phyloP scores from a whole-genome alignment of 2,797 vertebrate genomes.

The Micrastur ruficollis region DNA sequence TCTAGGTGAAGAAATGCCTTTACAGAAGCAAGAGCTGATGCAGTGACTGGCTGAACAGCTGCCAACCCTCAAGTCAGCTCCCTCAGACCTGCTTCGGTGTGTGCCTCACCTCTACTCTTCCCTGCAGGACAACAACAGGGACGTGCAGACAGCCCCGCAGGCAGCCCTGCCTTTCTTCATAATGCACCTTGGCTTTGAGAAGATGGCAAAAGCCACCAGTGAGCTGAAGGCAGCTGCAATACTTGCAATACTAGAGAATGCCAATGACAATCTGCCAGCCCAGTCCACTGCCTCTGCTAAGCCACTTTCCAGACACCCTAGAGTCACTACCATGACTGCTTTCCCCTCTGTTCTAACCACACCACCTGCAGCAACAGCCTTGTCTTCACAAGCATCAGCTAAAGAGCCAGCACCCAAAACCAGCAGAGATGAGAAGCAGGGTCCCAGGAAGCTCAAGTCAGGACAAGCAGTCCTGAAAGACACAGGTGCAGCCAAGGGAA shows the following conservation, averaged over 20 bases:
- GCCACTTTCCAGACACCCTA: constrained; percentile 64
- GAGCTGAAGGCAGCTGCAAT: constrained; percentile 88
- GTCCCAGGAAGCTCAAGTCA: constrained; percentile 76
- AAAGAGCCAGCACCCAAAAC: constrained; percentile 69
- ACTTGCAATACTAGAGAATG: constrained; percentile 83
- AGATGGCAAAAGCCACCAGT: constrained; percentile 85
- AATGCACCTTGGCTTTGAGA: constrained; percentile 90
- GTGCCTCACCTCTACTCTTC: constrained; percentile 84
- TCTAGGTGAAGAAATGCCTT: constrained; percentile 85
- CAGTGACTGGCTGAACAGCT: constrained; percentile 88
- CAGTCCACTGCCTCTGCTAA: constrained; percentile 77
- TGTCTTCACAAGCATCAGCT: not conserved
- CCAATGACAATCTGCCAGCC: constrained; percentile 78
- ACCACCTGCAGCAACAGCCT: constrained; percentile 34
- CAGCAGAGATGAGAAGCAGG: constrained; percentile 78
- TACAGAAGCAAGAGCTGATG: constrained; percentile 86
- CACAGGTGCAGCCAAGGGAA: constrained; percentile 79
- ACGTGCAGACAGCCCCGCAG: constrained; percentile 85
- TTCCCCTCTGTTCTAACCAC: not conserved
- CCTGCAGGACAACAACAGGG: constrained; percentile 87
- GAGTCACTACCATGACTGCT: constrained; percentile 14
- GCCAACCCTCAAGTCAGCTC: constrained; percentile 77
- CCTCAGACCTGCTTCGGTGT: constrained; percentile 82
- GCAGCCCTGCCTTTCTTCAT: constrained; percentile 89
- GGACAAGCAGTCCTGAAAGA: constrained; percentile 76